phyloP scores from a whole-genome alignment of 2,113 vertebrate genomes.

The Otis tarda region DNA sequence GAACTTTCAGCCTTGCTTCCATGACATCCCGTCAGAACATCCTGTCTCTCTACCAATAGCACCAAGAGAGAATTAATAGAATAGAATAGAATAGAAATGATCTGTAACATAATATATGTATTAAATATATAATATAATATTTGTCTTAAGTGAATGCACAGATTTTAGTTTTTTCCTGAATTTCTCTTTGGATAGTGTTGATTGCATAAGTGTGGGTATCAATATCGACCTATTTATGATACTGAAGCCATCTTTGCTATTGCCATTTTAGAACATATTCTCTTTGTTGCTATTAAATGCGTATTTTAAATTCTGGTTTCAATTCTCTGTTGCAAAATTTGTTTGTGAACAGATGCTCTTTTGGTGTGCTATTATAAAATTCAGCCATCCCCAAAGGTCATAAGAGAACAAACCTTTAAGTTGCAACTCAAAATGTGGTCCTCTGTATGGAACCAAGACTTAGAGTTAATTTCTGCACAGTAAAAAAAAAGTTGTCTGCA shows the following conservation, averaged over 20 bases:
- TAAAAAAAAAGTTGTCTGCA: neutral
- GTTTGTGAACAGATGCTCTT: neutral
- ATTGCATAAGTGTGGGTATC: neutral
- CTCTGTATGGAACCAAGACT: neutral
- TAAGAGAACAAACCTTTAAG: neutral
- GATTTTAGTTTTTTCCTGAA: neutral
- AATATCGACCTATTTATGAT: neutral
- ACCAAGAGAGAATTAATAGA: neutral
- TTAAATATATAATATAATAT: neutral
- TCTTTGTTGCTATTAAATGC: neutral
- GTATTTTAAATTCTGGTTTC: neutral
- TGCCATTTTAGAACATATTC: neutral
- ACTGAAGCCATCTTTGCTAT: neutral
- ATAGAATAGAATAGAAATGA: neutral
- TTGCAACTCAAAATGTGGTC: neutral
- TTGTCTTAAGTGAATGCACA: neutral
- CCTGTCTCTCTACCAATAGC: neutral
- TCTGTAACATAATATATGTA: neutral
- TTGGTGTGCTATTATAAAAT: neutral
- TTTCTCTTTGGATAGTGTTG: neutral
- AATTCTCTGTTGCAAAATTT: neutral
- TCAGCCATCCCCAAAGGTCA: neutral
- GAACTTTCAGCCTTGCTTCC: neutral
- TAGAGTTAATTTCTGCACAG: neutral
- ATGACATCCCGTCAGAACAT: neutral